Conservation (phyloP, 1,140 invertebrate species). For the Physella acuta region DNA sequence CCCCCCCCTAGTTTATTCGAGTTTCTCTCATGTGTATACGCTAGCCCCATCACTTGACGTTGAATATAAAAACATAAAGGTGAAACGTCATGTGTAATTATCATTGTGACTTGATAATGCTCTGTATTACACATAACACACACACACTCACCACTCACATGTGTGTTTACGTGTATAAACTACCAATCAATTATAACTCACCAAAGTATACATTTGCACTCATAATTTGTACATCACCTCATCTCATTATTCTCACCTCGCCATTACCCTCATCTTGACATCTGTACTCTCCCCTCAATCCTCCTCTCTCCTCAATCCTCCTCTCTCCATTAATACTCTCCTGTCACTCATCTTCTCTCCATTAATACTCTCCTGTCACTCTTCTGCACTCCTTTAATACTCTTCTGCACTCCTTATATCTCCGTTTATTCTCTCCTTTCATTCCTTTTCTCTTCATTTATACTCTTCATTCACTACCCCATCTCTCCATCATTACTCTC, state of each 20-base stretch:
- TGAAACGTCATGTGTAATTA: no score
- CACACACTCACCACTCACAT: no score
- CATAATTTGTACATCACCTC: not conserved
- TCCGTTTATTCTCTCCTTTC: not conserved
- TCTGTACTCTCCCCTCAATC: not conserved
- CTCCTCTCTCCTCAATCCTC: conserved; percentile 1
- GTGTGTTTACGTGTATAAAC: no score
- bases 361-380: not conserved
- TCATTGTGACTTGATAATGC: no score
- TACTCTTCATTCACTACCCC: not conserved
- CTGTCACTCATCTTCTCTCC: not conserved
- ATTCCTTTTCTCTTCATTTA: not conserved
- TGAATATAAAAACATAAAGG: no score
- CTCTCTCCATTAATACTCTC: not conserved
- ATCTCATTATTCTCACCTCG: not conserved
- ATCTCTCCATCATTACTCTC: not conserved
- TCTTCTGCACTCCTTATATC: not conserved
- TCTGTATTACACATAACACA: no score
- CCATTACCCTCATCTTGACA: not conserved
- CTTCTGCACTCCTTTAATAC: not conserved
- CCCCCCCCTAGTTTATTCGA: no score
- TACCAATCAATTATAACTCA: no score
- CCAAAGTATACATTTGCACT: no score
- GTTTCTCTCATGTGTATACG: no score
- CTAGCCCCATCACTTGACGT: no score